Evolutionary conservation across 2,888 invertebrate genomes (phyloP), one percentile per base, ranked within the genome.

Genomic region (Diloba caeruleocephala): DNA sequence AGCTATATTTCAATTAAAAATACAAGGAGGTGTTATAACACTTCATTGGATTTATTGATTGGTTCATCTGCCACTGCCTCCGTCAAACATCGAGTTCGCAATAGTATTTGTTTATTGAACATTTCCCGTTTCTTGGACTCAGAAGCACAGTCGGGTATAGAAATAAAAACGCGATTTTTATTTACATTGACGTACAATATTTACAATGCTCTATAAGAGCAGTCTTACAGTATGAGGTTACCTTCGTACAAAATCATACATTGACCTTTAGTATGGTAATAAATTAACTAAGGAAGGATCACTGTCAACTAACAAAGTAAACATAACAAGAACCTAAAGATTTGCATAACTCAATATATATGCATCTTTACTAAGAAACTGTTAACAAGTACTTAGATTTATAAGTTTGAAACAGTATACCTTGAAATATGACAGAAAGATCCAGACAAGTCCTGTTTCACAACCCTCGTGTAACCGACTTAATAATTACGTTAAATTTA

Each of bases 201-300:
- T 62, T 75, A 82, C 77, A 82, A 39, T 55, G 57, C 79, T 81
- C 81, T 79, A 78, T 73, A 76, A 78, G 79, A 81, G 75, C 78
- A 65, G 69, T 69, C 63, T 75, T 71, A 56, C 38, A 57, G 44
- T 63, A 63, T 62, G 63, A 66, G 67, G 58, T 57, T 60, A 55
- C 57, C 50, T 54, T 53, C 51, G 50, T 55, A 58, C 54, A 51
- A 44, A 57, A 66, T 48, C 10, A 53, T 59, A 45, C 43, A 65
- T 55, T 57, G 49, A 63, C 49, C 2, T 26, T 7, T 12, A 38
- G 41, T 29, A 7, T 32, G 46, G 46, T 51, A 60, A 64, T 53
- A 34, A 21, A 62, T 54, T 53, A 45, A 36, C 37, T 54, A 64
- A 63, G 13, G 31, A 67, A 57, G 37, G 33, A 53, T 54, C 38